phyloP scores from a whole-genome alignment of 2,113 vertebrate genomes.

The Urocitellus parryii region DNA sequence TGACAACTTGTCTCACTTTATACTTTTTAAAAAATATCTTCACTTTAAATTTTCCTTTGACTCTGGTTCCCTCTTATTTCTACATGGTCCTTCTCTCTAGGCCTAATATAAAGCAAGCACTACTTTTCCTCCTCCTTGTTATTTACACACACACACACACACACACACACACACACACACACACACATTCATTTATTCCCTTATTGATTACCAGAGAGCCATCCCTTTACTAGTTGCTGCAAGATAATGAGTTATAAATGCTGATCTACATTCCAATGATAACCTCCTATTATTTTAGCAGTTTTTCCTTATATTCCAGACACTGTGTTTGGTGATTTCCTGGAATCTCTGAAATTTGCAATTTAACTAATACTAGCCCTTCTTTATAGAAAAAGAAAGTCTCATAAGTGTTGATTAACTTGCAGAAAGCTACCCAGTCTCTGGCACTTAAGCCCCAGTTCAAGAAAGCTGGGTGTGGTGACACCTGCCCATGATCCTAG shows the following conservation, averaged over 20 bases:
- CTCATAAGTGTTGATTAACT: background rate
- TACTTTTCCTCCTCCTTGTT: background rate
- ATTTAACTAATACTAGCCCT: background rate
- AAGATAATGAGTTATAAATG: background rate
- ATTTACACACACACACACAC: background rate
- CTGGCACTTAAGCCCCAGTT: too few relatives aligned
- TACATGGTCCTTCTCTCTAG: background rate
- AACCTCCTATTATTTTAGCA: background rate
- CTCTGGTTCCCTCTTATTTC: background rate
- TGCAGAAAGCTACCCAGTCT: background rate
- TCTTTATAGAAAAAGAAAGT: background rate
- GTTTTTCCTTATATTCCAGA: background rate
- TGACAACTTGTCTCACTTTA: background rate
- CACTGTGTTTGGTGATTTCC: background rate
- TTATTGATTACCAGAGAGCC: background rate
- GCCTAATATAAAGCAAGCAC: background rate
- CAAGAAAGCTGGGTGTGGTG: too few relatives aligned
- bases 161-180: background rate
- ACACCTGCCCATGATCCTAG: background rate
- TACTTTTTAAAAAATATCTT: background rate
- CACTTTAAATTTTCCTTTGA: background rate
- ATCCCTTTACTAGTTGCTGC: background rate
- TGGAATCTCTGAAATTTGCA: background rate
- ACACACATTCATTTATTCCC: background rate
- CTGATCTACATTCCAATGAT: background rate